A percentile compares a stretch with the other conserved stretches of the same genome.
These are phyloP conservation scores for Coleophora deauratella DNA, from an alignment of 2,888 invertebrate species.

Conservation along the genomic window DNA sequence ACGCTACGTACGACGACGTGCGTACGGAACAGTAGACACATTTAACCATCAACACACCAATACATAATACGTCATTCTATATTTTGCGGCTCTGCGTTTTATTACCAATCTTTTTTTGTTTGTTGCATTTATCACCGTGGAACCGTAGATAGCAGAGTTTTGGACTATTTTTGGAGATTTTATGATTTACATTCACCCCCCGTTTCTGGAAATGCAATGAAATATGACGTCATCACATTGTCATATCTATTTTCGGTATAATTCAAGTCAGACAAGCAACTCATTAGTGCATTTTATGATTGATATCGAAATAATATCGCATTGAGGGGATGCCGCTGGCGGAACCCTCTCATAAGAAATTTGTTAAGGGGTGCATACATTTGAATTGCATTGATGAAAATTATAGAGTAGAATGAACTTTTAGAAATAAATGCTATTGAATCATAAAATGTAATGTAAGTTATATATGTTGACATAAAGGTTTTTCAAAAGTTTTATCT, in stretches of 20 bases:
- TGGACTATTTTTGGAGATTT: too few species aligned
- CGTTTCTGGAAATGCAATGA: too few species aligned
- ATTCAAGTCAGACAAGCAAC: conserved; percentile 11
- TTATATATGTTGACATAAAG: not conserved
- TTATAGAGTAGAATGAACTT: too few species aligned
- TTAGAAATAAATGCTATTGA: not conserved
- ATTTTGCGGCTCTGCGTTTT: not conserved
- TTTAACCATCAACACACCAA: not conserved
- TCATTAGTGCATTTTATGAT: conserved; percentile 24
- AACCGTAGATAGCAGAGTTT: not conserved
- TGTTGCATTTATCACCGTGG: not conserved
- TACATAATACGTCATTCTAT: not conserved
- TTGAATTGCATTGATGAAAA: not conserved
- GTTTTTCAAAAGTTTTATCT: conserved; percentile 5
- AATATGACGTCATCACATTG: not conserved
- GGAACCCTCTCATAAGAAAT: conserved; percentile 1
- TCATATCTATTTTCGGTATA: too few species aligned
- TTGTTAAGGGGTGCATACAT: not conserved
- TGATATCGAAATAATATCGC: conserved; percentile 22
- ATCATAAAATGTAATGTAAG: not conserved
- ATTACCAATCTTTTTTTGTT: not conserved
- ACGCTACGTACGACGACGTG: conserved; percentile 17
- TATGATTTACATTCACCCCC: too few species aligned
- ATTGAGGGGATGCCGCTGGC: conserved; percentile 19
- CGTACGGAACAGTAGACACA: not conserved